Conservation (phyloP, 2,888 invertebrate species). For the Polydesmus complanatus region DNA sequence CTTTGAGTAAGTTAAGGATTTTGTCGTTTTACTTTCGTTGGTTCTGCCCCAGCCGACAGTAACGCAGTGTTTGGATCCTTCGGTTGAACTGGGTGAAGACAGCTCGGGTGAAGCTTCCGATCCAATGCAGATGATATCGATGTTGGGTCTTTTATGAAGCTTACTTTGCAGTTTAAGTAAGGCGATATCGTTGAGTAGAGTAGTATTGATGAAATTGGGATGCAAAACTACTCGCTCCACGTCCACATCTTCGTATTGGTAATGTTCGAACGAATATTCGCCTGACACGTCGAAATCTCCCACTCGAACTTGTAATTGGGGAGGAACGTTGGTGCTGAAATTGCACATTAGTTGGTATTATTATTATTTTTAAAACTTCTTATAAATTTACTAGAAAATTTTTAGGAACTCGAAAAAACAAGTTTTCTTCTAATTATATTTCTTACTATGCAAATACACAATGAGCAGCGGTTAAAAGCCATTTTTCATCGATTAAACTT, state of each 20-base stretch:
- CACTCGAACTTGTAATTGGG: conserved; percentile 30
- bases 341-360: not conserved
- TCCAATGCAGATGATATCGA: conserved; percentile 32
- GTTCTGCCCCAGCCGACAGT: conserved; percentile 35
- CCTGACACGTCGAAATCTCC: conserved; percentile 35
- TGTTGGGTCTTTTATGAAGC: conserved; percentile 26
- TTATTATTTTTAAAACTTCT: too few species aligned
- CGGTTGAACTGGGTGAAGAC: conserved; percentile 16
- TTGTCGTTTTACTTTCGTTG: conserved; percentile 30
- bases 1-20: too few species aligned
- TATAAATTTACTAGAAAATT: too few species aligned
- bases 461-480: conserved; percentile 35
- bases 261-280: conserved; percentile 29
- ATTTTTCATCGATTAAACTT: conserved; percentile 30
- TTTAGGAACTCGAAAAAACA: too few species aligned
- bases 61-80: conserved; percentile 26
- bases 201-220: conserved; percentile 30
- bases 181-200: conserved; percentile 33
- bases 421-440: not conserved
- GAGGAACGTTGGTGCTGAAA: not conserved
- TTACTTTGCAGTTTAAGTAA: conserved; percentile 27
- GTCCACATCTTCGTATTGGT: conserved; percentile 31
- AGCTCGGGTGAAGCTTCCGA: conserved; percentile 21
- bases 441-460: conserved; percentile 34
- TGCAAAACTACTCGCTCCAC: conserved; percentile 26